A percentile compares a stretch with the other conserved stretches of the same genome.
These are phyloP conservation scores for Lipophrys pholis DNA, from an alignment of 2,113 vertebrate genomes.

Conservation along the genomic window DNA sequence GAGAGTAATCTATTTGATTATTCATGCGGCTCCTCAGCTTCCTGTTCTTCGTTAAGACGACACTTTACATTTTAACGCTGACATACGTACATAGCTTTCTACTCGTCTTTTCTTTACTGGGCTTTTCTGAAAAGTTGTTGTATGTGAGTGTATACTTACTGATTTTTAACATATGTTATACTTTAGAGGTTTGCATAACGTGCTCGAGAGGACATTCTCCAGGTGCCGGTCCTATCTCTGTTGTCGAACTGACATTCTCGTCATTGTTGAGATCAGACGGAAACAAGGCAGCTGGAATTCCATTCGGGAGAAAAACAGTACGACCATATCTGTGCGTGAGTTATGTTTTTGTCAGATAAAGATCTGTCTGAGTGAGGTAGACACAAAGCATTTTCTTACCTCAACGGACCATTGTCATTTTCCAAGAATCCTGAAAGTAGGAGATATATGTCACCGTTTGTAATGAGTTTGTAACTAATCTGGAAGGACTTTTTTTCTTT, in stretches of 20 bases:
- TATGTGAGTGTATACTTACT: conserved; percentile 23
- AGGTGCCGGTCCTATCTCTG: conserved; percentile 74
- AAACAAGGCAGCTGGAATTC: conserved; percentile 56
- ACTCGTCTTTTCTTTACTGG: neutral
- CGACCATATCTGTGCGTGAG: conserved; percentile 23
- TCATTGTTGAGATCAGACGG: conserved; percentile 56
- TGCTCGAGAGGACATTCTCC: conserved; percentile 59
- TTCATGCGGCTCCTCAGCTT: conserved; percentile 5
- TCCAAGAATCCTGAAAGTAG: conserved; percentile 2
- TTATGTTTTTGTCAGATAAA: conserved; percentile 24
- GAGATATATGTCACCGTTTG: neutral
- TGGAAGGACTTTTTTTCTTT: conserved; percentile 2
- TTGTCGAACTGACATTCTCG: conserved; percentile 58
- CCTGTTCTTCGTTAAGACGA: neutral
- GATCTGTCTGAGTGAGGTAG: neutral
- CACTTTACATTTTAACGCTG: conserved; percentile 9
- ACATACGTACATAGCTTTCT: neutral
- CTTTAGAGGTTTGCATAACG: conserved; percentile 11
- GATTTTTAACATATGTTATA: conserved; percentile 39
- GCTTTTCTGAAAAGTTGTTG: neutral
- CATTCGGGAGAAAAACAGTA: conserved; percentile 37
- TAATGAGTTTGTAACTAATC: neutral
- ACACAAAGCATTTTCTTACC: conserved; percentile 30
- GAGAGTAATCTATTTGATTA: conserved; percentile 18
- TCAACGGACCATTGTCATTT: conserved; percentile 17